These are phyloP conservation scores for Platichthys stellatus DNA, from an alignment of 2,113 vertebrate species.

Conservation along the genomic window DNA sequence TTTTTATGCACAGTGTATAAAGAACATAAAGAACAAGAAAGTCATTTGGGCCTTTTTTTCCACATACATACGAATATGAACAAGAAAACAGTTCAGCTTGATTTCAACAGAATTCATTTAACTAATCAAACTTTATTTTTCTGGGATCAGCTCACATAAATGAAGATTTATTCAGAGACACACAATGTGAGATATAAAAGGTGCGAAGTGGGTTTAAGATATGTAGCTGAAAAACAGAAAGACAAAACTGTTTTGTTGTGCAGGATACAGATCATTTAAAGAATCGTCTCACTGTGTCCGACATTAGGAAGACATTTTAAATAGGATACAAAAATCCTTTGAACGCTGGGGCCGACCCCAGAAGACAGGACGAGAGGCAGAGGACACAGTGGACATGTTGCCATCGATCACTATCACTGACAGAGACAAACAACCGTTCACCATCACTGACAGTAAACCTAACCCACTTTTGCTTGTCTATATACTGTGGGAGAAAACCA, in stretches of 20 bases:
- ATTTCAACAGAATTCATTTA: neutral
- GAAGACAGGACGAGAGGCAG: no score
- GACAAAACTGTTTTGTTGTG: neutral
- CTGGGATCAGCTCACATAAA: constrained; percentile 7
- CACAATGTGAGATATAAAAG: neutral
- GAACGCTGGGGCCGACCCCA: neutral
- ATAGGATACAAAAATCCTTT: neutral
- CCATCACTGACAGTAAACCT: no score
- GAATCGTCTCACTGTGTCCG: neutral
- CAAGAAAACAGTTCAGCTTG: neutral
- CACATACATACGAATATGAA: neutral
- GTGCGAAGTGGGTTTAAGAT: constrained; percentile 3
- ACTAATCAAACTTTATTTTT: neutral
- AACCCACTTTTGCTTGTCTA: no score
- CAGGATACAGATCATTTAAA: neutral
- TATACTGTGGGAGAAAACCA: no score
- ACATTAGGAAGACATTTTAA: neutral
- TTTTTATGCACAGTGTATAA: constrained; percentile 83
- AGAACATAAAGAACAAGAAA: constrained; percentile 66
- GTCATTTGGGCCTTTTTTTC: constrained; percentile 36
- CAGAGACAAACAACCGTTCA: no score
- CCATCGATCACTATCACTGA: no score
- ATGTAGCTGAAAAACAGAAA: neutral
- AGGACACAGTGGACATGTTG: neutral
- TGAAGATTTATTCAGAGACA: constrained; percentile 11